phyloP scores from a whole-genome alignment of 2,888 invertebrate genomes.

The Colostygia pectinataria region DNA sequence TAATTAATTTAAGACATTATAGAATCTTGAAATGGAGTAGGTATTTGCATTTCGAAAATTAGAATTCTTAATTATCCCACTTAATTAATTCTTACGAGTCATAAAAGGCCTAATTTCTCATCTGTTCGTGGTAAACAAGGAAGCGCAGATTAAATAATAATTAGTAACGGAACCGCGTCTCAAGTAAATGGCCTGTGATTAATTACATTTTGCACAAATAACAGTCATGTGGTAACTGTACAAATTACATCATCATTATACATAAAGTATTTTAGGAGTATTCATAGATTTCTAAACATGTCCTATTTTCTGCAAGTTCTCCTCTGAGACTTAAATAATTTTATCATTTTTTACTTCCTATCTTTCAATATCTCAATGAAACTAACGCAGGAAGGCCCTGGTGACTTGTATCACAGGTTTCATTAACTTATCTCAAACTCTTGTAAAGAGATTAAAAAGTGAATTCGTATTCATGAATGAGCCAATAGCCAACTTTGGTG shows the following conservation, averaged over 20 bases:
- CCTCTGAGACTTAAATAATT: too few species aligned
- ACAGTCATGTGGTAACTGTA: conserved; percentile 11
- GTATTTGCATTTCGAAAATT: conserved; percentile 28
- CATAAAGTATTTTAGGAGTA: too few species aligned
- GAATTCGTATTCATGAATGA: too few species aligned
- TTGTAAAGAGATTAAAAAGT: too few species aligned
- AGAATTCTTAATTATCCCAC: conserved; percentile 36
- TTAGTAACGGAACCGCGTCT: conserved; percentile 19
- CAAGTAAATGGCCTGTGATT: conserved; percentile 37
- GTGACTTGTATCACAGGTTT: too few species aligned
- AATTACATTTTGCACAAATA: conserved; percentile 37
- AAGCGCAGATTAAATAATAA: conserved; percentile 17
- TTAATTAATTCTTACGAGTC: conserved; percentile 43
- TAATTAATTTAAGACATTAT: conserved; percentile 19
- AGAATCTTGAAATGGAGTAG: conserved; percentile 15
- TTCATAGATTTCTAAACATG: too few species aligned
- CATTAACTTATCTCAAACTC: too few species aligned
- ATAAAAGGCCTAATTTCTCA: conserved; percentile 44
- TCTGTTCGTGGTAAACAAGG: conserved; percentile 42
- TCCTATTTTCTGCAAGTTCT: too few species aligned
- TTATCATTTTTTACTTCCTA: too few species aligned
- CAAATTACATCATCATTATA: conserved; percentile 2
- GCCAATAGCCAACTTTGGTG: too few species aligned
- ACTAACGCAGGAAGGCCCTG: too few species aligned
- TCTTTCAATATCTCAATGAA: too few species aligned